phyloP scores from a whole-genome alignment of 1,140 invertebrate species.

The Leptinotarsa lineolata region DNA sequence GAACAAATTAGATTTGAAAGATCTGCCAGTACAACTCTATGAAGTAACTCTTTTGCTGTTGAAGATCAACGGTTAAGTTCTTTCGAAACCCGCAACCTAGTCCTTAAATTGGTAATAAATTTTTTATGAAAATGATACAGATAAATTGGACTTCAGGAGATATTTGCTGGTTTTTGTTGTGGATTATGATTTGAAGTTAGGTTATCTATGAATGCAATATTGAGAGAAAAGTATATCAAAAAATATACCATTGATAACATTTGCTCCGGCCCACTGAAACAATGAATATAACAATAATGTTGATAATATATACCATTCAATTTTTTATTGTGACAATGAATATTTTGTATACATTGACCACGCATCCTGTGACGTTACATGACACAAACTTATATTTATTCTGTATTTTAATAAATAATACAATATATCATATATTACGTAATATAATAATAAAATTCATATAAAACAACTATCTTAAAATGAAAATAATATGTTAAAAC shows the following conservation, averaged over 20 bases:
- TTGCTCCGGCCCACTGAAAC: constrained; percentile 40
- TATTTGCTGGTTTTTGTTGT: too few relatives aligned
- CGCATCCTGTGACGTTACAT: constrained; percentile 24
- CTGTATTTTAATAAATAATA: constrained; percentile 27
- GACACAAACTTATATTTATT: constrained; percentile 40
- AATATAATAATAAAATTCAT: constrained; percentile 29
- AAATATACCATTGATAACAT: neutral
- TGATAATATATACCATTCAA: constrained; percentile 49
- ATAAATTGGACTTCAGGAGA: too few relatives aligned
- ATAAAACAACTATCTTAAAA: constrained; percentile 32
- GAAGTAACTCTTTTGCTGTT: too few relatives aligned
- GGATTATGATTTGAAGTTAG: too few relatives aligned
- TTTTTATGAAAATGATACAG: too few relatives aligned
- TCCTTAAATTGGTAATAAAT: too few relatives aligned
- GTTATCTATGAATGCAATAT: too few relatives aligned
- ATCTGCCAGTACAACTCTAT: too few relatives aligned
- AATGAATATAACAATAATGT: constrained; percentile 39
- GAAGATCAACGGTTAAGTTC: too few relatives aligned
- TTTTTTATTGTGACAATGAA: constrained; percentile 47
- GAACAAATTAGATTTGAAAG: constrained; percentile 4
- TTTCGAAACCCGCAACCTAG: too few relatives aligned
- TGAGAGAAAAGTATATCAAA: too few relatives aligned
- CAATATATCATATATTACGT: constrained; percentile 30
- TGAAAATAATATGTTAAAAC: constrained; percentile 47
- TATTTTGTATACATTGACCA: constrained; percentile 48